Conservation (phyloP, 2,888 invertebrate species). For the Agrotis exclamationis region DNA sequence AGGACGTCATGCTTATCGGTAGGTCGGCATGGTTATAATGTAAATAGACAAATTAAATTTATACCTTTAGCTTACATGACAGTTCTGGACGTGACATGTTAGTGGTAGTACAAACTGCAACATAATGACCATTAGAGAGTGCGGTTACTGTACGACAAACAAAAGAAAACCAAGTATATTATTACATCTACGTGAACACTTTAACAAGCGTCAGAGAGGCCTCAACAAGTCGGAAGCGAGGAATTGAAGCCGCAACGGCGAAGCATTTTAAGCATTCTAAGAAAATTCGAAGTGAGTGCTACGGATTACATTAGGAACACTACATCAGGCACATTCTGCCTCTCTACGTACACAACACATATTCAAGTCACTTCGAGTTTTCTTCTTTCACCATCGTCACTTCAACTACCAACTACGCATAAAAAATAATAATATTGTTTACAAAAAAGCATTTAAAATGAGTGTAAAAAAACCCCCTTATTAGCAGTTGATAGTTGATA, state of each 20-base stretch:
- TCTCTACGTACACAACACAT: constrained; percentile 9
- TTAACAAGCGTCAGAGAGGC: constrained; percentile 89
- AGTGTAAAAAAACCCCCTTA: constrained; percentile 84
- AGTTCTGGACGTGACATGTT: constrained; percentile 91
- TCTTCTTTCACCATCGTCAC: constrained; percentile 85
- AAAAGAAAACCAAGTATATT: constrained; percentile 89
- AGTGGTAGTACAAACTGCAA: constrained; percentile 91
- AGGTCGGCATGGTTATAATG: constrained; percentile 85
- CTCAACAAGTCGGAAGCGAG: constrained; percentile 88
- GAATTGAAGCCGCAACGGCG: constrained; percentile 88
- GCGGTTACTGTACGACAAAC: constrained; percentile 91
- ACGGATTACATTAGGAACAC: constrained; percentile 45
- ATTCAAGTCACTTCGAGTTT: constrained; percentile 79
- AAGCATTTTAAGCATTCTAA: constrained; percentile 87
- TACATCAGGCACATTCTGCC: neutral
- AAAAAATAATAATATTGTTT: constrained; percentile 72
- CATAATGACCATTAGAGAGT: constrained; percentile 91
- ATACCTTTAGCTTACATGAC: constrained; percentile 91
- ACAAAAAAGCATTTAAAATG: constrained; percentile 79
- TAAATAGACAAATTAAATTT: constrained; percentile 90
- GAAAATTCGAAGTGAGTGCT: constrained; percentile 82
- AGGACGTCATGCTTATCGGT: constrained; percentile 87
- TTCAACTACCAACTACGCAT: constrained; percentile 89
- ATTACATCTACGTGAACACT: constrained; percentile 90
- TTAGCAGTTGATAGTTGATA: constrained; percentile 89